Evolutionary conservation across 1,140 invertebrate species (phyloP).

Genomic region (Eufriesea mexicana): DNA sequence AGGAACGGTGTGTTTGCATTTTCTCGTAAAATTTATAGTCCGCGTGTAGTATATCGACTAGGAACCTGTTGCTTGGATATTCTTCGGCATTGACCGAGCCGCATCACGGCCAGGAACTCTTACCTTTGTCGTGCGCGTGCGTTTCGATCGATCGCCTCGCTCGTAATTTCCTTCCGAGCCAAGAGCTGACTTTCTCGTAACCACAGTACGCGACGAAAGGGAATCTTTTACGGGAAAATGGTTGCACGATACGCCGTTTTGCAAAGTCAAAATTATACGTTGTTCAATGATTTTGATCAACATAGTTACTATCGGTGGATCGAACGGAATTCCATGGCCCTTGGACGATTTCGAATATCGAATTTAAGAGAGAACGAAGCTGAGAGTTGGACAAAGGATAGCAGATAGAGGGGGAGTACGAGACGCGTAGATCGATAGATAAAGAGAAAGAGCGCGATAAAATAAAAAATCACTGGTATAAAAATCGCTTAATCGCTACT

Average conservation of each 20-base stretch:
- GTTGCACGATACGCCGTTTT: too few species aligned
- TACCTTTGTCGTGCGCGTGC: slow-evolving; percentile 39
- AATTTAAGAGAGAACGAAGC: too few species aligned
- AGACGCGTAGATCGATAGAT: background rate
- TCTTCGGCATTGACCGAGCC: slow-evolving; percentile 53
- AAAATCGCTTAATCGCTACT: background rate
- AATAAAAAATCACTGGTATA: too few species aligned
- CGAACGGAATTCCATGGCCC: background rate
- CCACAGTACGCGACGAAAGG: background rate
- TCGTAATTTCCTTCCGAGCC: slow-evolving; percentile 9
- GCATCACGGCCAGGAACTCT: slow-evolving; percentile 37
- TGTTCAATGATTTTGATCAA: too few species aligned
- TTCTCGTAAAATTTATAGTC: slow-evolving; percentile 23
- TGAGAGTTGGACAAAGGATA: background rate
- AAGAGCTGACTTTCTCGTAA: background rate
- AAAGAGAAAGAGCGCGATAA: background rate
- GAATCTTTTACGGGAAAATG: background rate
- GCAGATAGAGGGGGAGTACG: background rate
- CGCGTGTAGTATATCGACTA: slow-evolving; percentile 17
- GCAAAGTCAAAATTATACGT: too few species aligned
- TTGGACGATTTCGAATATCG: background rate
- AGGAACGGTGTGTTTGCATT: background rate
- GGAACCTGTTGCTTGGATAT: slow-evolving; percentile 47
- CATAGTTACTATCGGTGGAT: too few species aligned
- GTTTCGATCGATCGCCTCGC: slow-evolving; percentile 45